These are phyloP conservation scores for Eriosoma lanigerum DNA, from an alignment of 1,140 invertebrate species.

Conservation along the genomic window DNA sequence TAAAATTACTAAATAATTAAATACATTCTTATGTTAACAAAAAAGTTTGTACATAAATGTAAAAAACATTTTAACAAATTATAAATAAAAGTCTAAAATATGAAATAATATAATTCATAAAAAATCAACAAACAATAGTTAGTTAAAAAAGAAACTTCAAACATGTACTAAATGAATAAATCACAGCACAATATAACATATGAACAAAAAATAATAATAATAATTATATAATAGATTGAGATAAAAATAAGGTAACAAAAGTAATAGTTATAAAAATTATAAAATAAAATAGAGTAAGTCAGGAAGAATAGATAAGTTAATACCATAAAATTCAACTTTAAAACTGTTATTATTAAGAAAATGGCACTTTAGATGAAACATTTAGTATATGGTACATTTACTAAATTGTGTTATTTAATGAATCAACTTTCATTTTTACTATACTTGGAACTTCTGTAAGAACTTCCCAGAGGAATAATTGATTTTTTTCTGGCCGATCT, in stretches of 20 bases:
- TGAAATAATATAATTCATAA: conserved; percentile 1
- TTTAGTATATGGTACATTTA: neutral
- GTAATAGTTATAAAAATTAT: conserved; percentile 7
- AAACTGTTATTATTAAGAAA: neutral
- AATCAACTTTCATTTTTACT: neutral
- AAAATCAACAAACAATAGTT: conserved; percentile 26
- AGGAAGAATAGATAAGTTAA: neutral
- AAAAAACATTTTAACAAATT: neutral
- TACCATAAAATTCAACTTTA: neutral
- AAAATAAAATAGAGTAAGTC: conserved; percentile 5
- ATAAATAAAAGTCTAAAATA: neutral
- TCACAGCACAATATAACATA: conserved; percentile 41
- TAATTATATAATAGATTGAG: conserved; percentile 16
- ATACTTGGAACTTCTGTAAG: conserved; percentile 18
- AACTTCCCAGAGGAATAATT: conserved; percentile 43
- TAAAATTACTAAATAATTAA: conserved; percentile 2
- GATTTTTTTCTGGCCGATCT: conserved; percentile 39
- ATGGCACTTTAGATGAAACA: conserved; percentile 33
- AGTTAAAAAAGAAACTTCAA: conserved; percentile 16
- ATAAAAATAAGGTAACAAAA: conserved; percentile 49
- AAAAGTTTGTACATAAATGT: neutral
- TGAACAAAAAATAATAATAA: neutral
- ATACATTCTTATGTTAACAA: neutral
- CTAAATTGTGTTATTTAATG: conserved; percentile 30
- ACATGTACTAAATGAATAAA: conserved; percentile 35